Base-by-base conservation (phyloP, 2,888 invertebrate genomes). In the Boloria selene region DNA sequence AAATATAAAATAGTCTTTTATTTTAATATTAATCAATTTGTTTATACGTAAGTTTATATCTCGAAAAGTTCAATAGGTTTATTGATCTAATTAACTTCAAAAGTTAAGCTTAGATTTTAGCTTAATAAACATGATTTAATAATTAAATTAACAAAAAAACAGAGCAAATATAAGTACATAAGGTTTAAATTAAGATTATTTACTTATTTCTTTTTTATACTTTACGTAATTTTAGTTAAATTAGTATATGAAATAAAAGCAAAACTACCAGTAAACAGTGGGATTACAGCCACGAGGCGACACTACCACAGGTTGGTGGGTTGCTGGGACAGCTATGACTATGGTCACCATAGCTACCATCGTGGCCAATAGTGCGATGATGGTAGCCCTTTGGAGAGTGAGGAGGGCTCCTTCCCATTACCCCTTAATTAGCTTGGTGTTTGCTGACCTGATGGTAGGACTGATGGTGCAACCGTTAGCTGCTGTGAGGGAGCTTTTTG, bases 391-490 rank as follows among this genome's bases (percentile, higher is more conserved):
- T 44, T 71, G 77, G 58, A 77, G 82, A 2, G 79, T 82, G n/a
- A 75, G 77, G 47, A 81, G 84, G 0, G 80, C 85, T n/a, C 94
- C 95, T 0, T 94, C 95, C 3, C 95, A 95, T 77, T 94, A 94
- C 74, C 93, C 95, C 67, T 93, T 95, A n/a, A 94, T 94, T 2
- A 95, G 95, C 71, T 80, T 95, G 68, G 95, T 95, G 0, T 86
- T 93, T 0, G 95, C 95, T 2, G 95, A 95, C 75, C 81, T 95
- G 38, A 82, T 95, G 60, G 87, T 95, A 1, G 95, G 93, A 0
- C 47, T 85, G 0, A 88, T 91, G 4, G 94, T 94, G 16, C 79
- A 94, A 52, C 94, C 94, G 0, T 82, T 94, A 2, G 94, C 93
- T 0, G 93, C 93, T 2, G 88, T 87, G 1, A 84, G 93, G 64